phyloP scores from a whole-genome alignment of 2,797 vertebrate species.

The Momotus momota region DNA sequence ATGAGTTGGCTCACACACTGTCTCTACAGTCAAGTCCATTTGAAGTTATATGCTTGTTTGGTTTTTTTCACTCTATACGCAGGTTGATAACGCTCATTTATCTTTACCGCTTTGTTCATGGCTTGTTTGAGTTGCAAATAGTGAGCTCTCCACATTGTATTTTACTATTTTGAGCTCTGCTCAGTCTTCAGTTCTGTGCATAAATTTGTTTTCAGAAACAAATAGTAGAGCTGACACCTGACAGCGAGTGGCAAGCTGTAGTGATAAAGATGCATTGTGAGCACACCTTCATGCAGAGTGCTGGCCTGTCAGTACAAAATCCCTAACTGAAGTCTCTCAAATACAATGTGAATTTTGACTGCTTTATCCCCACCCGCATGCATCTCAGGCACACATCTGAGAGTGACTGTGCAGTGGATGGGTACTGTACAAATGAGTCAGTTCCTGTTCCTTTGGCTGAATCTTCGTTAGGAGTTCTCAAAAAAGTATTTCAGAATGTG shows the following conservation, averaged over 20 bases:
- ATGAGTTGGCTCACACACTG: background rate
- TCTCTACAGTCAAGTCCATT: background rate
- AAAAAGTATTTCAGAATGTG: conserved; percentile 89
- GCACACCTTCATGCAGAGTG: background rate
- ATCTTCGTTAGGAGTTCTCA: conserved; percentile 89
- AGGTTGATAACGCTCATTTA: background rate
- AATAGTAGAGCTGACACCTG: background rate
- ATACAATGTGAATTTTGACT: background rate
- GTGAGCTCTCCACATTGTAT: too few relatives aligned
- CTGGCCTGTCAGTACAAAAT: background rate
- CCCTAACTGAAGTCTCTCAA: background rate
- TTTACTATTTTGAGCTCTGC: background rate
- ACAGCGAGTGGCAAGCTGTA: background rate
- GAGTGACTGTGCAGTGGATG: conserved; percentile 81
- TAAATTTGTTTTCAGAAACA: background rate
- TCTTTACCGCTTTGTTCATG: background rate
- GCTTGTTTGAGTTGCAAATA: background rate
- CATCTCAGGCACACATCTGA: conserved; percentile 72
- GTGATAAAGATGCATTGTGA: background rate
- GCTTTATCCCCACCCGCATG: conserved; percentile 56
- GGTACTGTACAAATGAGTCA: conserved; percentile 88
- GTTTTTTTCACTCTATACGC: rapidly evolving
- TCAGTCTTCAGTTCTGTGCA: background rate
- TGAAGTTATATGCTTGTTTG: background rate
- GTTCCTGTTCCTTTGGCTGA: conserved; percentile 89